These are phyloP conservation scores for Callopanchax toddi DNA, from an alignment of 2,113 vertebrate species.

Conservation along the genomic window DNA sequence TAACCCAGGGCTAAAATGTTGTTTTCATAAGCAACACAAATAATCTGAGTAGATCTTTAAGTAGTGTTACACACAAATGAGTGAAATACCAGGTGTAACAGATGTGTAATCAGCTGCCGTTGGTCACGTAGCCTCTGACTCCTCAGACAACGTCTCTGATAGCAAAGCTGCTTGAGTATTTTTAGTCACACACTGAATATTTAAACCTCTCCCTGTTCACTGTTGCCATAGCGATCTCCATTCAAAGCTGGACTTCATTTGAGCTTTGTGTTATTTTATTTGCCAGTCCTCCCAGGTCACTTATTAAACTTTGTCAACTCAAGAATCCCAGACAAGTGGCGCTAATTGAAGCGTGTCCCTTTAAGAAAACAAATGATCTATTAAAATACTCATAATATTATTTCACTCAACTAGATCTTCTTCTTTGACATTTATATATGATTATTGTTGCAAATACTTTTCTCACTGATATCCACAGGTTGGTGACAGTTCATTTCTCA, in stretches of 20 bases:
- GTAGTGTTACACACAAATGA: not conserved
- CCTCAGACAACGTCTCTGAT: conserved; percentile 43
- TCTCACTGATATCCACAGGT: not conserved
- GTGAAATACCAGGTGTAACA: not conserved
- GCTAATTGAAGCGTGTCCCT: not conserved
- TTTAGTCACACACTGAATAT: conserved; percentile 74
- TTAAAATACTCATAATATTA: not conserved
- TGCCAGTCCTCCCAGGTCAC: conserved; percentile 4
- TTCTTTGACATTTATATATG: no score
- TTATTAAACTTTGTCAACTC: not conserved
- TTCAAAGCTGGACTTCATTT: conserved; percentile 55
- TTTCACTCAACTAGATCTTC: not conserved
- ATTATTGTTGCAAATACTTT: not conserved
- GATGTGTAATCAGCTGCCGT: conserved; percentile 6
- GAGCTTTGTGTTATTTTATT: conserved; percentile 32
- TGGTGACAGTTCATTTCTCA: not conserved
- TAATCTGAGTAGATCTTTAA: not conserved
- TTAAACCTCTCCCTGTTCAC: conserved; percentile 54
- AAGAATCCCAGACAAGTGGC: not conserved
- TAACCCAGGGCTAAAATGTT: not conserved
- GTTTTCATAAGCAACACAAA: no score
- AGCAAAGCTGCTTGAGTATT: conserved; percentile 55
- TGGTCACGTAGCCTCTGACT: conserved; percentile 32
- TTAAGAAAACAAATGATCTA: not conserved
- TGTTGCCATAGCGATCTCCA: conserved; percentile 73